These are phyloP conservation scores for Macropodus opercularis DNA, from an alignment of 2,797 vertebrate genomes.

Conservation along the genomic window DNA sequence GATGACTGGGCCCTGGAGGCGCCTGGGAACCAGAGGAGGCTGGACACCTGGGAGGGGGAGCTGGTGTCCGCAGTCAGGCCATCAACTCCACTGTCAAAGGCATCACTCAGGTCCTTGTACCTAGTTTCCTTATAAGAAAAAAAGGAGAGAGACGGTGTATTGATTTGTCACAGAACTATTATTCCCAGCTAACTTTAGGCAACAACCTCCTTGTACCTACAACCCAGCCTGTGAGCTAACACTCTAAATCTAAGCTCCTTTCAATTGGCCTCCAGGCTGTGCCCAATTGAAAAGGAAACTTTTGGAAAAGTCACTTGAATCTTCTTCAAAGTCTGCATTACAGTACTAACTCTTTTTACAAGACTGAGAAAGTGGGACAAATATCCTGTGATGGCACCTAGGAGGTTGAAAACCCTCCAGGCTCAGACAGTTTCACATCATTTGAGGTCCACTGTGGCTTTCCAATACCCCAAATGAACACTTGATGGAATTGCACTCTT, in stretches of 20 bases:
- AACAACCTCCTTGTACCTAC: conserved; percentile 8
- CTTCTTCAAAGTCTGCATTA: conserved; percentile 70
- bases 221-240: conserved; percentile 2
- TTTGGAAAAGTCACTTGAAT: conserved; percentile 49
- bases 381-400: conserved; percentile 67
- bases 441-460: conserved; percentile 56
- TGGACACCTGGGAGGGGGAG: conserved; percentile 84
- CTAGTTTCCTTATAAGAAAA: conserved; percentile 83
- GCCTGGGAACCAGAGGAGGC: conserved; percentile 84
- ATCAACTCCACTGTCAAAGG: conserved; percentile 90
- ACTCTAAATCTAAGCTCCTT: conserved; percentile 30
- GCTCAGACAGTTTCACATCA: conserved; percentile 67
- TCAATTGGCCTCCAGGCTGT: conserved; percentile 47
- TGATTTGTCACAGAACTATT: not conserved
- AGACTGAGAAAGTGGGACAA: conserved; percentile 72
- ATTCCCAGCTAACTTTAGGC: not conserved
- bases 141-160: not conserved
- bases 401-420: conserved; percentile 62
- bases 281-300: conserved; percentile 38
- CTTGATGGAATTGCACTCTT: conserved; percentile 74
- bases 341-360: conserved; percentile 48
- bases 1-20: conserved; percentile 84
- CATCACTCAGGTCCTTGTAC: conserved; percentile 88
- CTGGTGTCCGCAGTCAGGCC: conserved; percentile 85
- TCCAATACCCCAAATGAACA: conserved; percentile 70